phyloP scores from a whole-genome alignment of 2,888 invertebrate genomes.

The Aquatica leii region DNA sequence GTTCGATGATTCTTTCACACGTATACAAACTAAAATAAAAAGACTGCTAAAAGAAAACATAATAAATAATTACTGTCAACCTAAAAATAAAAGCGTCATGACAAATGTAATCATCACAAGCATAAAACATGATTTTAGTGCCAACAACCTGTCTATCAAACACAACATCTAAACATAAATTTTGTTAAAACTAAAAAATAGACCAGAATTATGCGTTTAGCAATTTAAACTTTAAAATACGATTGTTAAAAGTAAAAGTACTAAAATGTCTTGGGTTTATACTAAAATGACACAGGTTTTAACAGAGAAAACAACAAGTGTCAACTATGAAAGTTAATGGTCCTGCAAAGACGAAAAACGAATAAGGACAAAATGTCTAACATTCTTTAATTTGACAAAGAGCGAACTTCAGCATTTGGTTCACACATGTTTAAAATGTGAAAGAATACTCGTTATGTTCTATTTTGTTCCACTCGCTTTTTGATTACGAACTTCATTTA shows the following conservation, averaged over 20 bases:
- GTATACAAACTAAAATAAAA: conserved; percentile 13
- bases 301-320: conserved; percentile 55
- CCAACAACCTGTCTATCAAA: conserved; percentile 32
- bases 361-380: conserved; percentile 40
- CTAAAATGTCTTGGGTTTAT: conserved; percentile 17
- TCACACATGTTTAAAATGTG: conserved; percentile 50
- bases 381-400: conserved; percentile 31
- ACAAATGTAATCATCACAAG: conserved; percentile 26
- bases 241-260: neutral
- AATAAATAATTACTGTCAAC: conserved; percentile 25
- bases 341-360: conserved; percentile 50
- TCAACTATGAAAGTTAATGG: conserved; percentile 54
- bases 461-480: conserved; percentile 47
- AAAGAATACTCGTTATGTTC: conserved; percentile 49
- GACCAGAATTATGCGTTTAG: too few relatives aligned
- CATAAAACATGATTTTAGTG: conserved; percentile 25
- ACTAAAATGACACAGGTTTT: conserved; percentile 43
- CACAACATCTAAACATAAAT: neutral
- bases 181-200: too few relatives aligned
- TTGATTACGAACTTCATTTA: conserved; percentile 50
- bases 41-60: conserved; percentile 15
- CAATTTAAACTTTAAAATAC: too few relatives aligned
- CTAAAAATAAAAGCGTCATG: conserved; percentile 26
- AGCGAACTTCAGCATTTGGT: conserved; percentile 46
- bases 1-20: conserved; percentile 9